Percentiles rank a stretch among this genome's conserved stretches.
Evolutionary conservation across 2,888 invertebrate species (phyloP).

Genomic region (Atrina japonica): DNA sequence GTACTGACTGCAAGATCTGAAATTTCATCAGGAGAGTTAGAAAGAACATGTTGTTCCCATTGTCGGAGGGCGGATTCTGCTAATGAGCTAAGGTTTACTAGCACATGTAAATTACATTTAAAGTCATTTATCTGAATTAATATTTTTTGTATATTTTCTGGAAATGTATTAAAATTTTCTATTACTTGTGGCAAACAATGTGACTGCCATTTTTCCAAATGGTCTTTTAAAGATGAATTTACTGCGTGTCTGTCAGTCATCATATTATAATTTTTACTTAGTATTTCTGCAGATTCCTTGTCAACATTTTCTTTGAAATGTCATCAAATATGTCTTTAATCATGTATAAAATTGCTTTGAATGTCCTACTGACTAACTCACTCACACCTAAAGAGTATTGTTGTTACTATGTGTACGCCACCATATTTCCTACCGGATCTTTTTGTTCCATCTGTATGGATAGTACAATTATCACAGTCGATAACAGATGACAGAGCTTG

Average conservation of each 20-base stretch:
- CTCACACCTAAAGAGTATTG: conserved; percentile 16
- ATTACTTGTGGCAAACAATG: not conserved
- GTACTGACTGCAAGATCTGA: not conserved
- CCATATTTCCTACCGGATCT: conserved; percentile 26
- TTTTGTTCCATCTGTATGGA: conserved; percentile 31
- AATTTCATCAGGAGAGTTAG: not conserved
- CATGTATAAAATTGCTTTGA: not conserved
- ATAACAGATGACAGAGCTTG: conserved; percentile 18
- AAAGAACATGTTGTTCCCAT: conserved; percentile 14
- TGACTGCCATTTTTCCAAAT: not conserved
- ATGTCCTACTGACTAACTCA: conserved; percentile 12
- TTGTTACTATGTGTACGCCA: conserved; percentile 1
- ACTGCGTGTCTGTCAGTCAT: not conserved
- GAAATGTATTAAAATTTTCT: not conserved
- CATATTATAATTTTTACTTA: not conserved
- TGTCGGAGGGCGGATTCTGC: not conserved
- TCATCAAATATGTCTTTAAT: not conserved
- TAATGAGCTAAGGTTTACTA: conserved; percentile 6
- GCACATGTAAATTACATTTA: conserved; percentile 22
- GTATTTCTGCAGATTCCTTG: conserved; percentile 4
- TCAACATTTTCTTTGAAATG: not conserved
- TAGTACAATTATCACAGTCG: conserved; percentile 1
- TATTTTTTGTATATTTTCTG: conserved; percentile 1
- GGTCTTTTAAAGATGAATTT: not conserved
- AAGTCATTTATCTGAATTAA: conserved; percentile 13